Base-by-base conservation (phyloP, 2,797 vertebrate genomes). In the Lacerta agilis region DNA sequence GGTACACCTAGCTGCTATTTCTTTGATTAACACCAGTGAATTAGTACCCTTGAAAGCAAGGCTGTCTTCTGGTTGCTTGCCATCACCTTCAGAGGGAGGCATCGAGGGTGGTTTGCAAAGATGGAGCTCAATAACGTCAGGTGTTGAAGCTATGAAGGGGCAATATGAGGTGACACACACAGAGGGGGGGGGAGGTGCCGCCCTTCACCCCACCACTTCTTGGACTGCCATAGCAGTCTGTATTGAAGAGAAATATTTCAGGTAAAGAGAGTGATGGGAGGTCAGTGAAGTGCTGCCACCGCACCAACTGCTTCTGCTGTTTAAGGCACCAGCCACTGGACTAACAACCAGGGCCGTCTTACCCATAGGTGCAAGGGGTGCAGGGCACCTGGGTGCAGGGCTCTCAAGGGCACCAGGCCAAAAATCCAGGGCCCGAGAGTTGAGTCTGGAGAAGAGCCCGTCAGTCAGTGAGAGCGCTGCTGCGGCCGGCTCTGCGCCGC, bases 21-120 rank as follows among this genome's bases (percentile, higher is more conserved):
- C 25, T n/a, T 86, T 91, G 79, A 91, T 81, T 67, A 79, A 87
- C 76, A 71, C 71, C 0, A 0, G 27, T 69, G 49, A 55, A 55
- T 55, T 15, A 55, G 49, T 55, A 15, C 49, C 49, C 17, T 38
- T 18, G 20, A 67, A 90, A 55, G 61, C 11, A 36, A 49, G 84
- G 18, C 61, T 66, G 27, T 82, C 38, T 87, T 9, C 0, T 3
- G 18, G 75, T 83, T 83, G 79, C 86, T 58, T 85, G 78, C 20
- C 58, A 64, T 43, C 41, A 58, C 49, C 85, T 92, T 66, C 89
- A 86, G 79, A 91, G 91, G 87, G 17, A 75, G 85, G 58, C 75
- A 87, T 79, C 29, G 43, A 9, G 5, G 13, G 8, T 38, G 18
- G 25, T 69, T 80, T n/a, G 76, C 55, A 86, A 23, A 89, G 4